These are phyloP conservation scores for Pseudanteris insignis DNA, from an alignment of 2,888 invertebrate genomes.

Conservation along the genomic window DNA sequence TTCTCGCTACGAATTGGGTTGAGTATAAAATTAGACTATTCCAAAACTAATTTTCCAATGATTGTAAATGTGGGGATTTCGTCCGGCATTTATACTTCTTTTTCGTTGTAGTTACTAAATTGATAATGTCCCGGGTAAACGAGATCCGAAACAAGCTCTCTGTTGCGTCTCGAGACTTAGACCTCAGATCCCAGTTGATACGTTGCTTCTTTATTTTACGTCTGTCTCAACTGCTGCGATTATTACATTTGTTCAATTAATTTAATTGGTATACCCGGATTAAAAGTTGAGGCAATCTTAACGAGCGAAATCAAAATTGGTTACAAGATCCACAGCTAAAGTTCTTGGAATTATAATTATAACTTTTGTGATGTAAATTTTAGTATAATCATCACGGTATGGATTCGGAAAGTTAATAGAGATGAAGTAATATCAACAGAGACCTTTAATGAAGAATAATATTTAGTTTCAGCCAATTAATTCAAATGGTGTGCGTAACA, in stretches of 20 bases:
- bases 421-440: too few relatives aligned
- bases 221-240: not conserved
- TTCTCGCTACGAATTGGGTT: slow-evolving; percentile 23
- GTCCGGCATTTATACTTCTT: slow-evolving; percentile 3
- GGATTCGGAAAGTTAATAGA: slow-evolving; percentile 3
- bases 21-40: slow-evolving; percentile 24
- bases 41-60: slow-evolving; percentile 20
- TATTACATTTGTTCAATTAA: slow-evolving; percentile 1
- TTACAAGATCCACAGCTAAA: slow-evolving; percentile 3
- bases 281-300: slow-evolving; percentile 2
- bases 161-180: not conserved
- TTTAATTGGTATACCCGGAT: not conserved
- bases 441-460: too few relatives aligned
- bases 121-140: slow-evolving; percentile 1
- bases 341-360: not conserved
- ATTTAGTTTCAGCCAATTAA: too few relatives aligned
- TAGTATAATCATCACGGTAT: not conserved
- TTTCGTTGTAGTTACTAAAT: slow-evolving; percentile 2
- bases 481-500: too few relatives aligned
- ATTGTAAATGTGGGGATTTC: slow-evolving; percentile 12
- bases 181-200: not conserved
- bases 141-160: slow-evolving; percentile 1
- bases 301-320: not conserved
- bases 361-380: slow-evolving; percentile 1
- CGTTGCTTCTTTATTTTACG: not conserved